Evolutionary conservation across 2,888 invertebrate species (phyloP), one percentile per base, ranked within the genome.

Genomic region (Anorthoa munda): DNA sequence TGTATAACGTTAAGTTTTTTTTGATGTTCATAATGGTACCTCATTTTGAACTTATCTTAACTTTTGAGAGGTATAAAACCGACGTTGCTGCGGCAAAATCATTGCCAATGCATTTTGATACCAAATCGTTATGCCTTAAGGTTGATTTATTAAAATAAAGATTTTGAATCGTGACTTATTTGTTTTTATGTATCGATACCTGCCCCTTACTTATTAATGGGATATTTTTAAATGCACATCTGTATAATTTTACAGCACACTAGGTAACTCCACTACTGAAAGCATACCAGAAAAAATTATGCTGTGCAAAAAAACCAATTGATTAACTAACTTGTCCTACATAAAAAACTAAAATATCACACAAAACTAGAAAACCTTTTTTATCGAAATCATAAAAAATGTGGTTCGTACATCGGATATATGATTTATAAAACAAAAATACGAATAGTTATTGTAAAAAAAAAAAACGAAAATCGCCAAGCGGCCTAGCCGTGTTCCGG

Each of bases 121-220:
- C 59, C 66, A 69, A 77, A 69, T 69, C 72, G 72, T 85, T 86
- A 39, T 76, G 65, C 79, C 68, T 75, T 81, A 81, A 78, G 72
- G 85, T 87, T 89, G 84, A 90, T 90, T 88, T 81, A 59, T 75
- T 23, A 79, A 82, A 88, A 84, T 75, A 77, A 78, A 85, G 31
- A 55, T 60, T 17, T 77, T 18, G 11, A 71, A 71, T 77, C 55
- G 7, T 60, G 5, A 39, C 4, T 55, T 53, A 50, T 0, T 23
- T 26, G 51, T n/a, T 75, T 64, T 82, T 31, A 31, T 31, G 9
- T 1, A 39, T 39, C 1, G 9, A 9, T 39, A 39, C 39, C 7
- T 39, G 39, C 39, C 39, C 39, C 39, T 31, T 31, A 31, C 31
- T 31, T 39, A 39, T n/a, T n/a, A n/a, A n/a, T n/a, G n/a, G n/a